phyloP scores from a whole-genome alignment of 2,113 vertebrate genomes.

The Aepyceros melampus region DNA sequence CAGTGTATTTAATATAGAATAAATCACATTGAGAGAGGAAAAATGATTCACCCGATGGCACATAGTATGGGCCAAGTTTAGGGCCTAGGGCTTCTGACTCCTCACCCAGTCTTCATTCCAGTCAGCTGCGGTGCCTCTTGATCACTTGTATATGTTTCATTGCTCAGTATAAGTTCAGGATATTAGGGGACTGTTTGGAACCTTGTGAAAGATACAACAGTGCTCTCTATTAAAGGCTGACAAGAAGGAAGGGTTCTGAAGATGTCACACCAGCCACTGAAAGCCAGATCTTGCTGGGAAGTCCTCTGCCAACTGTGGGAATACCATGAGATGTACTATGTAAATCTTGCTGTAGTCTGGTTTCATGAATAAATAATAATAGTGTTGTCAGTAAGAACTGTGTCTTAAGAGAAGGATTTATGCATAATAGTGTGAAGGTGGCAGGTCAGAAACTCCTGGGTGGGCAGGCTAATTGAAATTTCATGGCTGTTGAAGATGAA shows the following conservation, averaged over 20 bases:
- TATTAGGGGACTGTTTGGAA: not conserved
- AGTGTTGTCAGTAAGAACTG: not conserved
- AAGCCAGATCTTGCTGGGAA: not conserved
- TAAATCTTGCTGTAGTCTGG: not conserved
- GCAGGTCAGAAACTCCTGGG: not conserved
- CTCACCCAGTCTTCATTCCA: not conserved
- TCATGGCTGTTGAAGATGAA: not conserved
- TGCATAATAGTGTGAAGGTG: not conserved
- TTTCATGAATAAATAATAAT: not conserved
- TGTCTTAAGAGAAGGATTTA: not conserved
- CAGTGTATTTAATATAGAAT: not conserved
- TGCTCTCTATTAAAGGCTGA: not conserved
- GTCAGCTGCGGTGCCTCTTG: not conserved
- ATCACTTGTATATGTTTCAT: not conserved
- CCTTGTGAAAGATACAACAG: not conserved
- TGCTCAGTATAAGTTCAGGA: not conserved
- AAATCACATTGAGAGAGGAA: not conserved
- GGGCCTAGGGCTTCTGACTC: not conserved
- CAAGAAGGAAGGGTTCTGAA: not conserved
- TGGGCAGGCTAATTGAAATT: not conserved
- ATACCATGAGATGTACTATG: not conserved
- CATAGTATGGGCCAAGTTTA: not conserved
- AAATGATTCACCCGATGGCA: not conserved
- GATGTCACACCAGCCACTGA: not conserved
- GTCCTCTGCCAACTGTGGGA: not conserved